Conservation (phyloP, 2,797 vertebrate species). For the Cirrhinus mrigala region DNA sequence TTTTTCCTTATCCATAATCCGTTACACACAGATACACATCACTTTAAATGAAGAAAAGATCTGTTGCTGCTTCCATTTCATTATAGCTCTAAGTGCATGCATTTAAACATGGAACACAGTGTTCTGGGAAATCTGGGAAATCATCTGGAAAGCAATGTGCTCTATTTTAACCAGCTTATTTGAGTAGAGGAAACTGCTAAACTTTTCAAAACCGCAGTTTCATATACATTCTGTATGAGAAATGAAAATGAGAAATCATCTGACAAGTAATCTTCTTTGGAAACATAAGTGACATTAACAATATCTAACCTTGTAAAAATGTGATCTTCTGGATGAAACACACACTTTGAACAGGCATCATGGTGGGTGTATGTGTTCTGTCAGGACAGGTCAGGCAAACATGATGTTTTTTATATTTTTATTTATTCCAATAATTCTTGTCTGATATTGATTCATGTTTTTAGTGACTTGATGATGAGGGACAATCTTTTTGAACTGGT, state of each 20-base stretch:
- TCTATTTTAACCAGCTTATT: neutral
- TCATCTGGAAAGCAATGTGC: neutral
- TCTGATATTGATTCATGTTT: neutral
- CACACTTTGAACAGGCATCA: neutral
- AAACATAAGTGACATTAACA: neutral
- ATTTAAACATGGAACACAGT: neutral
- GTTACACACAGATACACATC: neutral
- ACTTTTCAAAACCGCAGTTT: neutral
- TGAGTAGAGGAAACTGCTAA: neutral
- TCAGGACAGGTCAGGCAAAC: neutral
- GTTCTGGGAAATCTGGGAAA: neutral
- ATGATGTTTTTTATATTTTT: neutral
- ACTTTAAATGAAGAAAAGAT: neutral
- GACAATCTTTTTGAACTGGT: constrained; percentile 98
- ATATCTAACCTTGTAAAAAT: neutral
- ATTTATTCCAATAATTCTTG: neutral
- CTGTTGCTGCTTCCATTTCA: neutral
- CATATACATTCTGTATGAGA: neutral
- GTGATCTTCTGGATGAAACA: neutral
- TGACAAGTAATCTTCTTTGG: neutral
- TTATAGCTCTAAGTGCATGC: neutral
- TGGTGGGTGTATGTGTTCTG: neutral
- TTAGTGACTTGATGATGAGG: constrained; percentile 95
- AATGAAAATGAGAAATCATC: neutral
- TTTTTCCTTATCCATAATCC: no score